Base-by-base conservation (phyloP, 1,140 invertebrate species). In the Aphaenogaster floridana region DNA sequence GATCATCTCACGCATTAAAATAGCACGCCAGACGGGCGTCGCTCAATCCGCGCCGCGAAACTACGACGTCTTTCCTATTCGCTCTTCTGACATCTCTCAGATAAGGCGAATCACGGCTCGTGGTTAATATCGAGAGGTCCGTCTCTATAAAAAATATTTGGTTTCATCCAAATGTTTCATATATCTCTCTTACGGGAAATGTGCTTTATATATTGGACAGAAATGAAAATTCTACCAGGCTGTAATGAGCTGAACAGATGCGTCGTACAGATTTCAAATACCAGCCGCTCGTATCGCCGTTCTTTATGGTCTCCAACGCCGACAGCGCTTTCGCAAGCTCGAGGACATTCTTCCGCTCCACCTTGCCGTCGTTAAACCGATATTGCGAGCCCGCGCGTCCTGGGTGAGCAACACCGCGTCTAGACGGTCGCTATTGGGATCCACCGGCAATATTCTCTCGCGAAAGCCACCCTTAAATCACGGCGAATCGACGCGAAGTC, bases 1-100 rank as follows among this genome's bases (percentile, higher is more conserved):
- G 89, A 91, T 91, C 90, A 89, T 91, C 89, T 89, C 21, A 13
- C 84, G 87, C 74, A 72, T 91, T 89, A 80, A 91, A 91, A 91
- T 89, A 88, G 63, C 88, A 86, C 78, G 79, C 68, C 85, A 89
- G 59, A 81, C 64, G 39, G 61, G 87, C 87, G 88, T 87, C 87
- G 54, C 69, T 90, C 28, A 86, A 74, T 89, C 48, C 13, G 68
- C 66, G 48, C 36, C 36, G 21, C 52, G 17, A 74, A 36, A 45
- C 57, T 36, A 28, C 52, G 4, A 13, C 36, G 59, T 80, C 81
- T 72, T 88, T 39, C 81, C n/a, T 59, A 79, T 88, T 39, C 28
- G 17, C 28, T 61, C 17, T n/a, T 17, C 36, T 3, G 63, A 21
- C 50, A 61, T 88, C 85, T 36, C 36, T 48, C 66, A 48, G 63